phyloP scores from a whole-genome alignment of 2,888 invertebrate species.

The Tuberolachnus salignus region DNA sequence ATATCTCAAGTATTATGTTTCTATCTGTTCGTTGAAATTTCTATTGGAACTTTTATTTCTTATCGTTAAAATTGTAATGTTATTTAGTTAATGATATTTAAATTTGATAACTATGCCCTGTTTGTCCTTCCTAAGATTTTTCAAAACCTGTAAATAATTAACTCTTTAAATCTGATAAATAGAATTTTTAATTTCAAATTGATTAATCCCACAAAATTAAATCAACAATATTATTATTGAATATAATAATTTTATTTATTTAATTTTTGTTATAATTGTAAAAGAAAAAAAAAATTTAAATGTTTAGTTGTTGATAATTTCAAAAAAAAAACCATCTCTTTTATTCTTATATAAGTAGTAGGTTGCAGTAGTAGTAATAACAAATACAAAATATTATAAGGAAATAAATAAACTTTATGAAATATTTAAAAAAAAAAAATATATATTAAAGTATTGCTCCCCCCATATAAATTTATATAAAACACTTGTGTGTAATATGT shows the following conservation, averaged over 20 bases:
- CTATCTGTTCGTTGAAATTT: no score
- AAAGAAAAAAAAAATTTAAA: conserved; percentile 18
- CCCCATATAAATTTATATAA: not conserved
- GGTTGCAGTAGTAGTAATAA: no score
- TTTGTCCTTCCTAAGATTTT: no score
- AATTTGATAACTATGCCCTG: no score
- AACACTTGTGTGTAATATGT: not conserved
- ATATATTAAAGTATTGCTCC: not conserved
- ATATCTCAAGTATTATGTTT: no score
- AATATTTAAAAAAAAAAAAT: not conserved
- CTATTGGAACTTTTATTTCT: no score
- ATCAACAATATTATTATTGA: conserved; percentile 11
- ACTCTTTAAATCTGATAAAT: no score
- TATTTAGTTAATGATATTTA: no score
- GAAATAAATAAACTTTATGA: not conserved
- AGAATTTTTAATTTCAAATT: not conserved
- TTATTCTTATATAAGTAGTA: not conserved
- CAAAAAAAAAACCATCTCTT: not conserved
- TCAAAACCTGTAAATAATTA: no score
- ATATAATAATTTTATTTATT: conserved; percentile 25
- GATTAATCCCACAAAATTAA: conserved; percentile 3
- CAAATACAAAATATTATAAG: conserved; percentile 7
- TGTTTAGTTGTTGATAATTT: not conserved
- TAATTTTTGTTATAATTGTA: not conserved
- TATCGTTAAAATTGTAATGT: no score